These are phyloP conservation scores for Drosophila ohnishii DNA, from an alignment of 1,140 invertebrate species.

Conservation along the genomic window DNA sequence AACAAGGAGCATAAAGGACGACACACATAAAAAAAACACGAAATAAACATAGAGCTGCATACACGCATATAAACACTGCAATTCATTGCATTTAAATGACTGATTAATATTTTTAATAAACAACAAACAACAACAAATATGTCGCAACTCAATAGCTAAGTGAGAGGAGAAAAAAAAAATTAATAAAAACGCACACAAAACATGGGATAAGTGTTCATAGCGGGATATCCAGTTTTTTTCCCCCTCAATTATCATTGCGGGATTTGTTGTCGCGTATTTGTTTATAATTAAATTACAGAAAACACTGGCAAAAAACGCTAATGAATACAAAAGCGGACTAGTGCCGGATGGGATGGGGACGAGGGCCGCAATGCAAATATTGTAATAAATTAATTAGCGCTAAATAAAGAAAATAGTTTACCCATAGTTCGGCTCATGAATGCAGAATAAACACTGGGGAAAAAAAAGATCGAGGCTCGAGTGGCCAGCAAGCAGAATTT, in stretches of 20 bases:
- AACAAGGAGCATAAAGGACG: slow-evolving; percentile 22
- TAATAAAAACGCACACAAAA: slow-evolving; percentile 28
- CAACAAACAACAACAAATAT: slow-evolving; percentile 46
- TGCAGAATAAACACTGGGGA: slow-evolving; percentile 11
- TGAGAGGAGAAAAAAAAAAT: slow-evolving; percentile 14
- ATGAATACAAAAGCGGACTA: slow-evolving; percentile 41
- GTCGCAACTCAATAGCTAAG: slow-evolving; percentile 41
- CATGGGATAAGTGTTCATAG: slow-evolving; percentile 51
- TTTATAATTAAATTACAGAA: slow-evolving; percentile 79
- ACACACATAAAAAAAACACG: slow-evolving; percentile 21
- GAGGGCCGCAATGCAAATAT: slow-evolving; percentile 58
- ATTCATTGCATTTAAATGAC: slow-evolving; percentile 82
- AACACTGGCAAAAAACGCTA: slow-evolving; percentile 35
- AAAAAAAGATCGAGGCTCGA: slow-evolving; percentile 12
- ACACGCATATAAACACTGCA: slow-evolving; percentile 49
- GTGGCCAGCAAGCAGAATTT: slow-evolving; percentile 50
- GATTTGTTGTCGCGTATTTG: slow-evolving; percentile 74
- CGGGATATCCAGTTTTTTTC: slow-evolving; percentile 30
- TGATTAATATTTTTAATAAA: slow-evolving; percentile 83
- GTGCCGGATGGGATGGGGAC: slow-evolving; percentile 5
- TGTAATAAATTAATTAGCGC: slow-evolving; percentile 79
- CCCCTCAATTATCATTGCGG: slow-evolving; percentile 34
- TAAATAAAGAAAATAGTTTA: slow-evolving; percentile 72
- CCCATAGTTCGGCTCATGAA: slow-evolving; percentile 38
- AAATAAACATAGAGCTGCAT: slow-evolving; percentile 31